Evolutionary conservation across 2,113 vertebrate genomes (phyloP).

Genomic region (Arizona elegans): DNA sequence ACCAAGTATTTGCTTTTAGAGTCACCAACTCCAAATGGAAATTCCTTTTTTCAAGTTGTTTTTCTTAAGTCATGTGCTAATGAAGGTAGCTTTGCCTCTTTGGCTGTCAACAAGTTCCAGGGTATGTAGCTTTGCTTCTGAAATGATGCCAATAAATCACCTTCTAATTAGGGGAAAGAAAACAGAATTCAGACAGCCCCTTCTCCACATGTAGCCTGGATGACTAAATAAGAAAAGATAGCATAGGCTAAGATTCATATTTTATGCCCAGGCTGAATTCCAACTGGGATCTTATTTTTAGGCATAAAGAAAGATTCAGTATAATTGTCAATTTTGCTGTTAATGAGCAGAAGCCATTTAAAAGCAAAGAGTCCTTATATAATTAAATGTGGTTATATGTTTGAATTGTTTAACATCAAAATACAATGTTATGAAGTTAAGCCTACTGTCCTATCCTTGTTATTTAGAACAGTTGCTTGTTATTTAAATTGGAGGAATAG

Average conservation of each 20-base stretch:
- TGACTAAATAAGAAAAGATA: neutral
- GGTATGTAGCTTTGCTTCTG: neutral
- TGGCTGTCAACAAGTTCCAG: neutral
- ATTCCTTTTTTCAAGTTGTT: neutral
- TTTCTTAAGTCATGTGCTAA: neutral
- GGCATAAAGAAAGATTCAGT: neutral
- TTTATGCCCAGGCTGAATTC: neutral
- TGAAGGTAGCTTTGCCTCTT: neutral
- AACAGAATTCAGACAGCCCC: neutral
- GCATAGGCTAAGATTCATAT: neutral
- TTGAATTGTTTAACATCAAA: neutral
- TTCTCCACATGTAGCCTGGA: neutral
- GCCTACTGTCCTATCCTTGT: too few relatives aligned
- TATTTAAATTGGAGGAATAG: neutral
- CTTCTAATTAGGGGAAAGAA: constrained; percentile 6
- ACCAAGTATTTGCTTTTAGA: neutral
- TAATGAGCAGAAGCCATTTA: neutral
- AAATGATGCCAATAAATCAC: neutral
- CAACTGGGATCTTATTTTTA: neutral
- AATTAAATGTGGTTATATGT: neutral
- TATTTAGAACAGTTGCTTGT: neutral
- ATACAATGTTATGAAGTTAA: neutral
- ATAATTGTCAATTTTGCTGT: neutral
- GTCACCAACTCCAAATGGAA: neutral
- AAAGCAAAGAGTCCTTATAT: neutral